phyloP scores from a whole-genome alignment of 2,113 vertebrate genomes.

The Zosterops japonicus region DNA sequence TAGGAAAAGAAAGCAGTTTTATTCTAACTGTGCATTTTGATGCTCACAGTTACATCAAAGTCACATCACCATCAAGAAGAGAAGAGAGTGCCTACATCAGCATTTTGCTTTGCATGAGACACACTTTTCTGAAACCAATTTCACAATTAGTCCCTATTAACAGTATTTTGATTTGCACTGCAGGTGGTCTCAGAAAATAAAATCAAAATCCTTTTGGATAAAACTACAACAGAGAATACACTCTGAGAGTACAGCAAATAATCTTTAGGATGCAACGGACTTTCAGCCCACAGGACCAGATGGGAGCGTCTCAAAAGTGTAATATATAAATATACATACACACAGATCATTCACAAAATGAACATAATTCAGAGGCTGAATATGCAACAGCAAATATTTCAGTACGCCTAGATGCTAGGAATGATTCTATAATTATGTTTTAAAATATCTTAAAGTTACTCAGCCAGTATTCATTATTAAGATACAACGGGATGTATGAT shows the following conservation, averaged over 20 bases:
- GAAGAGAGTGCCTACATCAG: background rate
- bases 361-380: background rate
- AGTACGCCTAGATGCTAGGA: background rate
- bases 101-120: background rate
- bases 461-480: background rate
- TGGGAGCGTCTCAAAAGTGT: background rate
- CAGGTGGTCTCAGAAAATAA: background rate
- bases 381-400: background rate
- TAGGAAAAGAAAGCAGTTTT: background rate
- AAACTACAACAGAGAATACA: background rate
- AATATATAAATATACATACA: background rate
- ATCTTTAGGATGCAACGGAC: background rate
- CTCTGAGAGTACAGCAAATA: background rate
- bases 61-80: background rate
- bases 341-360: background rate
- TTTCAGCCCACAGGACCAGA: background rate
- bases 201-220: background rate
- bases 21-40: background rate
- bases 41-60: background rate
- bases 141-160: background rate
- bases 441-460: background rate
- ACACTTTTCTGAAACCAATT: background rate
- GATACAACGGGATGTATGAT: accelerated
- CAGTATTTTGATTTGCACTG: background rate
- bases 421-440: background rate